Base-by-base conservation (phyloP, 92 coral and sea anemone species). In the Porites cylindrica region DNA sequence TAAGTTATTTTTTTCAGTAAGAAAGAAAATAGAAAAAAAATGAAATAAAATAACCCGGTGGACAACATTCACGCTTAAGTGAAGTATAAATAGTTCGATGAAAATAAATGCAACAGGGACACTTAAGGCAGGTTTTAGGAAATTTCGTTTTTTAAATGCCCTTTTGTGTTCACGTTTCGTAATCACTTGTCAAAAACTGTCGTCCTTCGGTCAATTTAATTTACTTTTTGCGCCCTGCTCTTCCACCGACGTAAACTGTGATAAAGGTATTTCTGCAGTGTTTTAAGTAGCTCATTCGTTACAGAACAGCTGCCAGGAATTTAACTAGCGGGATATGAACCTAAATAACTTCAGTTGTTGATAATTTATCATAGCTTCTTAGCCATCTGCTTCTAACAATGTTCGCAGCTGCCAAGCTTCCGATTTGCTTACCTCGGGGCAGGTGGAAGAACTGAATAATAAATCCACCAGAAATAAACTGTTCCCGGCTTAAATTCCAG, bases 341-440 rank as follows among this genome's bases (percentile, higher is more conserved):
- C 62, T 52, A 67, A 80, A 80, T 80, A 70, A 32, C 86, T 70
- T 81, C 51, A 81, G 59, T 69, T 43, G 59, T 17, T 38, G 10
- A 68, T 81, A 77, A 81, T 71, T 70, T 82, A 58, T 70, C n/a
- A 26, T 38, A 8, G 78, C 86, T 26, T 13, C 69, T 51, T 10
- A 82, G 66, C 86, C 86, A 82, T 82, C 86, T 82, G 86, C 78
- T 69, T 6, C 20, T 58, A 82, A 82, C 86, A 82, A 82, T 82
- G 76, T 82, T 26, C 38, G 47, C 86, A 82, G 86, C 86, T 82
- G 86, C 66, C 58, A 1, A 19, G 32, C 24, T 68, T 82, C 86
- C 78, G 85, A 82, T 72, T 82, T 70, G 70, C 86, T 82, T 70
- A 70, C 64, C 12, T 69, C 32, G 2, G 11, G 66, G 86, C 86